These are phyloP conservation scores for Altica lythri DNA, from an alignment of 2,888 invertebrate genomes.

Conservation along the genomic window DNA sequence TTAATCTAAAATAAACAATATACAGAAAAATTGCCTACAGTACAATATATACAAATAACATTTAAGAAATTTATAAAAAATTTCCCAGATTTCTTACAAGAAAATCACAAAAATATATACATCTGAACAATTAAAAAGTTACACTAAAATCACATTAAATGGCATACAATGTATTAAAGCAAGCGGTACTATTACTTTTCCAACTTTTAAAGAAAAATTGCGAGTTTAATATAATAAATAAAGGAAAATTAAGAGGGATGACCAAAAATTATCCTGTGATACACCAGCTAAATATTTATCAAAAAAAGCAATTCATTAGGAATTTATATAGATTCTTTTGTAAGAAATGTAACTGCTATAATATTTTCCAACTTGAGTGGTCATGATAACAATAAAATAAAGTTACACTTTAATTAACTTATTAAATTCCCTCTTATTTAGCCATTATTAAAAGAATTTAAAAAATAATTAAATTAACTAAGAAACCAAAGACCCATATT, in stretches of 20 bases:
- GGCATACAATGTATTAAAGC: conserved; percentile 26
- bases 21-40: conserved; percentile 28
- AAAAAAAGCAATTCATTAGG: too few relatives aligned
- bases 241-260: conserved; percentile 5
- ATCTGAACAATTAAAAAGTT: conserved; percentile 27
- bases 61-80: conserved; percentile 34
- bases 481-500: background rate
- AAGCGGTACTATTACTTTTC: conserved; percentile 10
- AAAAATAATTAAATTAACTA: conserved; percentile 4
- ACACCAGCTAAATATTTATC: too few relatives aligned
- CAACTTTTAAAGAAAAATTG: conserved; percentile 5
- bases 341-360: too few relatives aligned
- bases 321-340: too few relatives aligned
- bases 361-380: too few relatives aligned
- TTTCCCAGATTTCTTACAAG: conserved; percentile 22
- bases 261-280: too few relatives aligned
- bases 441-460: background rate
- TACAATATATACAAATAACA: conserved; percentile 41
- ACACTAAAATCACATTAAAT: conserved; percentile 33
- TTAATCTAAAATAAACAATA: conserved; percentile 20
- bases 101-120: conserved; percentile 31
- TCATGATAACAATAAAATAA: too few relatives aligned
- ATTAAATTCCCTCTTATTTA: conserved; percentile 3
- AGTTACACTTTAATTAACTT: too few relatives aligned
- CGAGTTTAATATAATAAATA: conserved; percentile 5